Percentiles rank a stretch among this genome's conserved stretches.
Conservation (phyloP, 2,113 vertebrate genomes). For the Crotophaga sulcirostris region DNA sequence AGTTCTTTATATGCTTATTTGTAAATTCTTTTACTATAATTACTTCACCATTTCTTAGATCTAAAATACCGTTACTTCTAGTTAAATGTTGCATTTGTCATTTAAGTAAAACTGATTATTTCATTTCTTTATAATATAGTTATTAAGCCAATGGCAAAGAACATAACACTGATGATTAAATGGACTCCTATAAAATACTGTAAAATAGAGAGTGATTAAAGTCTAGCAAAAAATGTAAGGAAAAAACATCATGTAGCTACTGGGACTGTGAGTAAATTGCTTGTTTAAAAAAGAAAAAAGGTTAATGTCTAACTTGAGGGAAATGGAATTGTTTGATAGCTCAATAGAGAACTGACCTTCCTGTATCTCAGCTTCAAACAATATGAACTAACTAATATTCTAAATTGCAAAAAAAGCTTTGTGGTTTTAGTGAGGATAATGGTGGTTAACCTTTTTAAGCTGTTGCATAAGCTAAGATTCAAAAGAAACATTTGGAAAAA, state of each 20-base stretch:
- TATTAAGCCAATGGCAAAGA: not conserved
- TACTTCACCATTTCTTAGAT: not conserved
- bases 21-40: not conserved
- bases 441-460: not conserved
- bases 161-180: not conserved
- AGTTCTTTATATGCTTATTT: not conserved
- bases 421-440: not conserved
- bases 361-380: not conserved
- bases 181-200: not conserved
- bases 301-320: conserved; percentile 3
- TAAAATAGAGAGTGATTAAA: not conserved
- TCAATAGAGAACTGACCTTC: not conserved
- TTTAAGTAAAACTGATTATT: not conserved
- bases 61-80: not conserved
- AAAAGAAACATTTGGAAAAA: not conserved
- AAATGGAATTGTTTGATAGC: not conserved
- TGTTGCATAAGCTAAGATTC: not conserved
- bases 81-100: not conserved
- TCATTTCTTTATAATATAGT: not conserved
- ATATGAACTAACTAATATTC: not conserved
- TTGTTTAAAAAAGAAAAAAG: conserved; percentile 5
- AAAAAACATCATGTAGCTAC: not conserved
- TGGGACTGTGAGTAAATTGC: not conserved
- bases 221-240: not conserved
- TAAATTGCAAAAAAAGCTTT: not conserved